Evolutionary conservation across 1,140 invertebrate genomes (phyloP).

Genomic region (Campoletis sonorensis): DNA sequence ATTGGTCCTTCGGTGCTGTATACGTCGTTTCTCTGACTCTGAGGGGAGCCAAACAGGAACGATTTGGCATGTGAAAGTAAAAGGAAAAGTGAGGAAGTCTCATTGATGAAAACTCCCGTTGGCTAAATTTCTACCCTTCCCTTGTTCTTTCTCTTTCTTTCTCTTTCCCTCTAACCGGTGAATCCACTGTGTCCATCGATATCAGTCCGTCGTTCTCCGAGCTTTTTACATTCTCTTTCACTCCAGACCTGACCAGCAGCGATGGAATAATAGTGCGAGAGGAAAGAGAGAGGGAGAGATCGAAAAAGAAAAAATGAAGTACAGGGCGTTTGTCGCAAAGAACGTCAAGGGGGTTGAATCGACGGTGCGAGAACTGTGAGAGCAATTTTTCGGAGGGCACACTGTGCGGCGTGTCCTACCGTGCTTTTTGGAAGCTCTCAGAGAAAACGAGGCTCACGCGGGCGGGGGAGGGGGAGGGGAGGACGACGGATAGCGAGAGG

Average conservation of each 20-base stretch:
- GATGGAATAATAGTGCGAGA: conserved; percentile 9
- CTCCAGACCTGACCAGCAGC: conserved; percentile 17
- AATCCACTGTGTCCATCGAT: conserved; percentile 26
- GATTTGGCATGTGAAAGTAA: conserved; percentile 26
- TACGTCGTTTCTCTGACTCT: not conserved
- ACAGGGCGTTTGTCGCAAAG: conserved; percentile 20
- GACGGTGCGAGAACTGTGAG: conserved; percentile 8
- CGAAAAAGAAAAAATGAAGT: conserved; percentile 4
- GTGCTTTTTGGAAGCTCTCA: conserved; percentile 10
- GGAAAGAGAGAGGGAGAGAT: not conserved
- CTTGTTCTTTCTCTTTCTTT: not conserved
- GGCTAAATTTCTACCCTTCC: not conserved
- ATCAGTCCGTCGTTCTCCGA: not conserved
- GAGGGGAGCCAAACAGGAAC: not conserved
- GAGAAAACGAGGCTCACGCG: conserved; percentile 37
- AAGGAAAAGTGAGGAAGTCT: conserved; percentile 30
- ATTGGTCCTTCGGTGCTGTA: conserved; percentile 13
- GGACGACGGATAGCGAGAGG: conserved; percentile 27
- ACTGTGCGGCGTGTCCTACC: not conserved
- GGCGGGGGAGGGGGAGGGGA: too few relatives aligned
- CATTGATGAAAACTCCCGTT: conserved; percentile 28
- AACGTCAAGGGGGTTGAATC: conserved; percentile 1
- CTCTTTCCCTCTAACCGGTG: not conserved
- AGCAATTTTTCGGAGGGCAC: conserved; percentile 47
- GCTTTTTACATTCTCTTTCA: not conserved